A percentile compares a stretch with the other conserved stretches of the same genome.
Evolutionary conservation across 2,113 vertebrate genomes (phyloP).

Genomic region (Tor tambroides): DNA sequence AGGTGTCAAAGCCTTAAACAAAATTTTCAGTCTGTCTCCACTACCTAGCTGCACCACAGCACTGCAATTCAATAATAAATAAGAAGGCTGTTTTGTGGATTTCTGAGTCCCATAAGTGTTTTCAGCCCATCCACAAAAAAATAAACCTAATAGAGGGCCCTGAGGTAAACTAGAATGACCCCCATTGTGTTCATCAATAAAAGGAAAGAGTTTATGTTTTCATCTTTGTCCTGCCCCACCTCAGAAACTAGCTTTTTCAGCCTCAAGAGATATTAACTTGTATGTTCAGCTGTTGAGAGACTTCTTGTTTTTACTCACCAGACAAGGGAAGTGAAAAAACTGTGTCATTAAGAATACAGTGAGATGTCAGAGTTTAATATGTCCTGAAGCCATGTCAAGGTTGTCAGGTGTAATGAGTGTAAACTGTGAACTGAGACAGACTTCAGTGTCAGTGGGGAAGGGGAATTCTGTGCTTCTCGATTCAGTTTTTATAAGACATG

Average conservation of each 20-base stretch:
- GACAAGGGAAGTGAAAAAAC: constrained; percentile 1
- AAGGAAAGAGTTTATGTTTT: constrained; percentile 17
- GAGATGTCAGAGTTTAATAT: constrained; percentile 40
- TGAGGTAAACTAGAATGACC: constrained; percentile 25
- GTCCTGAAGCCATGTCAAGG: constrained; percentile 39
- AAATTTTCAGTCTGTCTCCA: background rate
- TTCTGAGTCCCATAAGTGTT: constrained; percentile 26
- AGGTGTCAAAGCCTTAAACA: background rate
- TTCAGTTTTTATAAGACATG: background rate
- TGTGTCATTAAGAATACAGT: constrained; percentile 29
- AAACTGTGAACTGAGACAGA: constrained; percentile 43
- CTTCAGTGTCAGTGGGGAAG: background rate
- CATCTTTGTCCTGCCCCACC: constrained; percentile 13
- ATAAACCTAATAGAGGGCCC: constrained; percentile 12
- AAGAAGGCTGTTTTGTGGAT: constrained; percentile 29
- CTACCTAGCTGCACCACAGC: background rate
- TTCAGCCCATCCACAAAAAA: constrained; percentile 12
- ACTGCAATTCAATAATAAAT: constrained; percentile 14
- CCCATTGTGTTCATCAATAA: constrained; percentile 34
- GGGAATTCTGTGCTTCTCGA: constrained; percentile 17
- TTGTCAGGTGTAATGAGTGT: constrained; percentile 38
- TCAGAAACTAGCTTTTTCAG: background rate
- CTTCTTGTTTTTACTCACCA: constrained; percentile 1
- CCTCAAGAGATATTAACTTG: constrained; percentile 38
- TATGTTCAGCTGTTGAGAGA: constrained; percentile 30